These are phyloP conservation scores for Xestia xanthographa DNA, from an alignment of 2,888 invertebrate genomes.

Conservation along the genomic window DNA sequence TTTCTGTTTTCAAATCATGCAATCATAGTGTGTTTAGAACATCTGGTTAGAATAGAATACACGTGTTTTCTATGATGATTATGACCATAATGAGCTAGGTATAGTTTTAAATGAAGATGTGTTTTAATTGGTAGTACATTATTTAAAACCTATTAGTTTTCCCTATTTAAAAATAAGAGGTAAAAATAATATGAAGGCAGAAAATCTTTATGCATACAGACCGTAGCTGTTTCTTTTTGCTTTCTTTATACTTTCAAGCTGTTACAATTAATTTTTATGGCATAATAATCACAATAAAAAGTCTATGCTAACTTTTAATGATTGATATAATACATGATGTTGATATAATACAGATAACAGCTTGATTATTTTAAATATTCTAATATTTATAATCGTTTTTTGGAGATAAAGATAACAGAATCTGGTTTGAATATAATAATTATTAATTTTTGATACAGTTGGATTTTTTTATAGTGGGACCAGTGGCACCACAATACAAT, in stretches of 20 bases:
- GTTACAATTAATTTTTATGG: not conserved
- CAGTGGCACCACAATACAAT: constrained; percentile 5
- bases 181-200: not conserved
- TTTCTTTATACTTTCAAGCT: too few species aligned
- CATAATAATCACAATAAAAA: constrained; percentile 4
- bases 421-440: not conserved
- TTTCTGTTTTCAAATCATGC: constrained; percentile 50
- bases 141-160: not conserved
- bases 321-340: constrained; percentile 26
- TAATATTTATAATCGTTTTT: constrained; percentile 17
- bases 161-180: not conserved
- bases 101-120: not conserved
- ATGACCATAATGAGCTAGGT: not conserved
- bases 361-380: constrained; percentile 2
- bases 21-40: constrained; percentile 23
- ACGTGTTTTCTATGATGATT: constrained; percentile 15
- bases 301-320: not conserved
- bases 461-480: not conserved
- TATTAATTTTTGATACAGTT: not conserved
- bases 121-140: not conserved
- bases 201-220: not conserved
- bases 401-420: constrained; percentile 17
- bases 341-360: constrained; percentile 10
- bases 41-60: constrained; percentile 27
- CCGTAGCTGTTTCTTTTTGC: too few species aligned